Percentiles rank a stretch among this genome's conserved stretches.
Conservation (phyloP, 2,113 vertebrate genomes). For the Hylia prasina region DNA sequence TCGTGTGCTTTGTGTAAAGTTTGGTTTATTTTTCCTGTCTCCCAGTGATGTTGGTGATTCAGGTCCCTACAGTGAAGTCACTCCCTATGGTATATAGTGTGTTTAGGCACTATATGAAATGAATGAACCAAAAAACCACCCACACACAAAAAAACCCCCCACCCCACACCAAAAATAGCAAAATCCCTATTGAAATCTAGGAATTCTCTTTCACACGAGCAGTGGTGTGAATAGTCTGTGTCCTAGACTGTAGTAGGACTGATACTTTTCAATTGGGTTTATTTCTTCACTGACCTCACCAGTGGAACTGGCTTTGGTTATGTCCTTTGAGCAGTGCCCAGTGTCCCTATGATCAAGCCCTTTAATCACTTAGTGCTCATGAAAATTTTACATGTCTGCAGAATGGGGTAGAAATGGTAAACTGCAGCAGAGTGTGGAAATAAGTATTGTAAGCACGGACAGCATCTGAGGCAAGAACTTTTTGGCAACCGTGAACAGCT, state of each 20-base stretch:
- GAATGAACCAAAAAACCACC: neutral
- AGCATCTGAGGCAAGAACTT: conserved; percentile 52
- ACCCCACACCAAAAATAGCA: neutral
- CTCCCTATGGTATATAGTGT: neutral
- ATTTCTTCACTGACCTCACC: neutral
- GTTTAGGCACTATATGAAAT: neutral
- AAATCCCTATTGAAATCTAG: neutral
- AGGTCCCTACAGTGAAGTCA: neutral
- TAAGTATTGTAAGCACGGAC: conserved; percentile 58
- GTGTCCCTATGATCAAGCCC: neutral
- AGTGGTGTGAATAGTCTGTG: neutral
- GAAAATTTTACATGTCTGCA: neutral
- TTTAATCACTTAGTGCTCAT: neutral
- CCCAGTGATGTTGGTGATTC: neutral
- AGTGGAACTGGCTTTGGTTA: neutral
- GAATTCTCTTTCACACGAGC: neutral
- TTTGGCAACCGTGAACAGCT: conserved; percentile 46
- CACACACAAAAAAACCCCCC: no score
- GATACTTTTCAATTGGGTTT: neutral
- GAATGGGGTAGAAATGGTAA: neutral
- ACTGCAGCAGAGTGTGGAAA: neutral
- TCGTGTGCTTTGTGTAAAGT: neutral
- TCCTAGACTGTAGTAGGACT: neutral
- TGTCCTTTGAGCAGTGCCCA: neutral
- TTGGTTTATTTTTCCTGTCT: neutral